These are phyloP conservation scores for Psylliodes chrysocephalus DNA, from an alignment of 2,888 invertebrate genomes.

Conservation along the genomic window DNA sequence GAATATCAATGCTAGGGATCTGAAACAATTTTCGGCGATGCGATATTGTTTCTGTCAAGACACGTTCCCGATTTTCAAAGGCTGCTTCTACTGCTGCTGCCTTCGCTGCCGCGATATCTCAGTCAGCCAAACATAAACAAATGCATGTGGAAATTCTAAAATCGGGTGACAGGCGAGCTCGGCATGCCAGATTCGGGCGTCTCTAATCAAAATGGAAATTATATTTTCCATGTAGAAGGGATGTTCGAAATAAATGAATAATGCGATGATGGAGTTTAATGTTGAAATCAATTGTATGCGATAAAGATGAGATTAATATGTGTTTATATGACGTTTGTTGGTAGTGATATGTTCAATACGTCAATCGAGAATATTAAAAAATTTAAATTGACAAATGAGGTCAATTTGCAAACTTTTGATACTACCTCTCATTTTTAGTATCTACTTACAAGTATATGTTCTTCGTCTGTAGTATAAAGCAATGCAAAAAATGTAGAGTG, in stretches of 20 bases:
- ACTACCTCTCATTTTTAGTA: no score
- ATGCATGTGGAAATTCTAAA: conserved; percentile 12
- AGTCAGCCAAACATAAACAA: conserved; percentile 27
- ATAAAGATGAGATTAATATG: no score
- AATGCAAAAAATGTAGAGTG: no score
- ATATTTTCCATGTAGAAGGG: conserved; percentile 6
- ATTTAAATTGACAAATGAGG: no score
- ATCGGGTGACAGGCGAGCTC: conserved; percentile 6
- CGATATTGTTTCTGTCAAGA: conserved; percentile 34
- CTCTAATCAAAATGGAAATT: conserved; percentile 11
- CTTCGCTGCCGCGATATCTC: conserved; percentile 24
- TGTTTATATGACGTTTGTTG: no score
- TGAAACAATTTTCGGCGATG: conserved; percentile 36
- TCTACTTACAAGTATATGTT: no score
- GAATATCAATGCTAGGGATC: conserved; percentile 37
- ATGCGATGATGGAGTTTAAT: background rate
- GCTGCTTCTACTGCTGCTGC: no score
- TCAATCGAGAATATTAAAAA: no score
- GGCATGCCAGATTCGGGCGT: background rate
- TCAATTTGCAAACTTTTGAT: no score
- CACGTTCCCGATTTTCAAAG: conserved; percentile 25
- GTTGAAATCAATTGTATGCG: no score
- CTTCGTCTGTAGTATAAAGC: no score
- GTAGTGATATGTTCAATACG: no score
- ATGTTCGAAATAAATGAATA: background rate